phyloP scores from a whole-genome alignment of 2,113 vertebrate species.

The Proteles cristata region DNA sequence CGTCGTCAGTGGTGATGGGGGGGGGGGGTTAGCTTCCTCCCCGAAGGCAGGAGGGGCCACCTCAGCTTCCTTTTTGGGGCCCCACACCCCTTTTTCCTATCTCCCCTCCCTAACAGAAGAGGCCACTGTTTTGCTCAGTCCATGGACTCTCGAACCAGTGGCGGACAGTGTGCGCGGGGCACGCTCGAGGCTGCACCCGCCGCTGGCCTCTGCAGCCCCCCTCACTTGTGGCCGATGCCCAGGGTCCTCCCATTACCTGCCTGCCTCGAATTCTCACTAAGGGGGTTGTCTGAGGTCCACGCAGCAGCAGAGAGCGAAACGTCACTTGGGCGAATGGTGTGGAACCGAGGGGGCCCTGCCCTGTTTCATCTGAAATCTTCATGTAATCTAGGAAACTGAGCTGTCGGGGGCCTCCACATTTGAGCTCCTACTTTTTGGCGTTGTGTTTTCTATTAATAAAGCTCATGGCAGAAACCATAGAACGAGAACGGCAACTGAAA shows the following conservation, averaged over 20 bases:
- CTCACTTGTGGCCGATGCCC: accelerated
- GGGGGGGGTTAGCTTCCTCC: slow-evolving; percentile 28
- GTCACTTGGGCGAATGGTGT: not conserved
- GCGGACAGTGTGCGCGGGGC: accelerated
- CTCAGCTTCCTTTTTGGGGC: slow-evolving; percentile 47
- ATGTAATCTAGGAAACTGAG: slow-evolving; percentile 44
- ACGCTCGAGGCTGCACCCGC: accelerated
- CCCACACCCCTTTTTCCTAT: not conserved
- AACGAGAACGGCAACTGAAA: not conserved
- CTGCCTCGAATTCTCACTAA: accelerated
- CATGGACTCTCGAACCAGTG: accelerated
- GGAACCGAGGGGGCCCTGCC: not conserved
- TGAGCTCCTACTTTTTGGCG: not conserved
- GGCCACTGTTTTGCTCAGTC: accelerated
- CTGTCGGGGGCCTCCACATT: not conserved
- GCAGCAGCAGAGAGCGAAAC: not conserved
- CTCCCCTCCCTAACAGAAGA: not conserved
- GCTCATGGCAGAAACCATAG: not conserved
- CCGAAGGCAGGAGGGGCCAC: not conserved
- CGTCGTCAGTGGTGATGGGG: not conserved
- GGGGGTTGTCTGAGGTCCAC: not conserved
- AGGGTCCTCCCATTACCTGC: accelerated
- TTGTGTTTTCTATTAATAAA: not conserved
- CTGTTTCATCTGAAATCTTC: not conserved
- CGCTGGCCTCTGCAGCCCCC: not conserved